Base-by-base conservation (phyloP, 2,888 invertebrate species). In the Brachyptera risi region DNA sequence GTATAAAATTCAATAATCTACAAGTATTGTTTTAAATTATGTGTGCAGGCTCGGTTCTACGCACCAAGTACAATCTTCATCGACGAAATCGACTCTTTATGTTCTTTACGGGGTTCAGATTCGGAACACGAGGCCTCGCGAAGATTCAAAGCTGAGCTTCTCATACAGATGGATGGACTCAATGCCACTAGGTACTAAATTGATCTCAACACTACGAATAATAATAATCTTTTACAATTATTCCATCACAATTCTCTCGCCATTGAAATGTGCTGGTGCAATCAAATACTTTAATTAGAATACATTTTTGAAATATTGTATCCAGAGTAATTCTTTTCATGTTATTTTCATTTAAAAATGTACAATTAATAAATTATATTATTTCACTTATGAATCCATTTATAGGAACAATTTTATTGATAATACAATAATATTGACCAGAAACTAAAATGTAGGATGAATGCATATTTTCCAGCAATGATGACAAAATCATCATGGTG, bases 41-140 rank as follows among this genome's bases (percentile, higher is more conserved):
- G 7, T 31, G 5, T 31, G 31, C 75, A 92, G 92, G 97, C 97
- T 1, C 83, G 97, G 67, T 96, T 95, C 80, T 96, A 97, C 80
- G 96, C 98, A 61, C 98, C 98, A 3, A 94, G 94, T 71, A 98
- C 97, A 60, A 97, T 99, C 70, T 99, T 99, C 76, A 94, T 99
- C 63, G 98, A 99, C 78, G 98, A 99, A 83, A 98, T 99, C 65
- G 98, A 99, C 80, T 96, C 97, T 24, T 78, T 98, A 65, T 97
- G 97, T 74, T 96, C 96, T 17, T 85, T 93, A 66, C 83, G 97
- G 74, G 98, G 98, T 60, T 91, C 93, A 0, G 96, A 96, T 74
- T 90, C 92, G 15, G 99, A 99, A 75, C 98, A 99, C 75, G 98
- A 99, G 78, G 97, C 98, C 3, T 96, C 95, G 66, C 80, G 97